Percentiles rank a stretch among this genome's conserved stretches.
Conservation (phyloP, 2,113 vertebrate species). For the Cygnus atratus region DNA sequence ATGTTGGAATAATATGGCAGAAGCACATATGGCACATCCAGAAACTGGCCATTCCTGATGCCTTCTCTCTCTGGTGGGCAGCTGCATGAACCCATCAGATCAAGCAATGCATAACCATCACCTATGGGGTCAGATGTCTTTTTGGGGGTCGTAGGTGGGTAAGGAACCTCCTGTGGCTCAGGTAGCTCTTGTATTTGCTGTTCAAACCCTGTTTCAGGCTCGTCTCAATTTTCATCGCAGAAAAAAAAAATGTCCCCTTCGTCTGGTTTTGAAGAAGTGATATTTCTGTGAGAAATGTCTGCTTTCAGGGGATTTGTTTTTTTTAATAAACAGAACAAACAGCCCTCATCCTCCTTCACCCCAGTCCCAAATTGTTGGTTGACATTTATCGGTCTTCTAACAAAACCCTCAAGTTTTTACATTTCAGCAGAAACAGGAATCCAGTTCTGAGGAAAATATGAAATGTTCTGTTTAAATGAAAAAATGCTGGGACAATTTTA, state of each 20-base stretch:
- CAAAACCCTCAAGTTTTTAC: not conserved
- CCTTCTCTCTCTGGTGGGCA: not conserved
- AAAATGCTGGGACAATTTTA: fast-evolving
- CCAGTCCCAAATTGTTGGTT: not conserved
- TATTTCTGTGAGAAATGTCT: slow-evolving; percentile 31
- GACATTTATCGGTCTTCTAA: not conserved
- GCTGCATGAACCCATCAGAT: not conserved
- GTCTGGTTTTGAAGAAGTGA: not conserved
- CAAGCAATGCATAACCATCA: not conserved
- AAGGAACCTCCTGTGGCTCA: not conserved
- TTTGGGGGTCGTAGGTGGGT: not conserved
- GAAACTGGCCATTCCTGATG: not conserved
- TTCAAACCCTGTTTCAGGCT: not conserved
- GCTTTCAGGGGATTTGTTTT: slow-evolving; percentile 35
- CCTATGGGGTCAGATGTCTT: not conserved
- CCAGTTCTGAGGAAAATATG: not conserved
- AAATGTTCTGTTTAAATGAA: not conserved
- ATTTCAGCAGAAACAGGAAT: not conserved
- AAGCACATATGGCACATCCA: not conserved
- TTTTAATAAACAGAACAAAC: not conserved
- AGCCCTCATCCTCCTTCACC: not conserved
- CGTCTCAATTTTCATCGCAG: not conserved
- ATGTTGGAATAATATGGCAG: not conserved
- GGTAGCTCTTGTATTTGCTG: not conserved
- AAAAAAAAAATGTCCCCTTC: not conserved